Evolutionary conservation across 2,113 vertebrate genomes (phyloP).

Genomic region (Tragelaphus buxtoni): DNA sequence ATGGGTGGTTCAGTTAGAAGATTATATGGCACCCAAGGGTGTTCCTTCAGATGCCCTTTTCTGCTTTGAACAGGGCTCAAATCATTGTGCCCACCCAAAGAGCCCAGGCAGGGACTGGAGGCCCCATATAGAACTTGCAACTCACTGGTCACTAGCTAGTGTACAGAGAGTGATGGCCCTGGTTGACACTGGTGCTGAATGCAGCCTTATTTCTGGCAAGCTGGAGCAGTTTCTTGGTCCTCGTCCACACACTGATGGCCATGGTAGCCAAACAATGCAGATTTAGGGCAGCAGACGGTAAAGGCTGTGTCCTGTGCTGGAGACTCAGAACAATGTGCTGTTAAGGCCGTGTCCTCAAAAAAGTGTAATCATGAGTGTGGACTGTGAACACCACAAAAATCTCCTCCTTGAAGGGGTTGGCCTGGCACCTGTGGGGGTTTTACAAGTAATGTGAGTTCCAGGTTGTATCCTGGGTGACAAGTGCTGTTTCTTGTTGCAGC

Average conservation of each 20-base stretch:
- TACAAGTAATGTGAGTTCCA: neutral
- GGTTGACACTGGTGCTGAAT: accelerated
- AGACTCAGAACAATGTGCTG: neutral
- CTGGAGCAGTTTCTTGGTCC: neutral
- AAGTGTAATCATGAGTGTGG: neutral
- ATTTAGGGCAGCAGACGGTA: neutral
- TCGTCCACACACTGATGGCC: accelerated
- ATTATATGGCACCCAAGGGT: neutral
- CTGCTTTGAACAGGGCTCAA: neutral
- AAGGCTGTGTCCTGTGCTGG: neutral
- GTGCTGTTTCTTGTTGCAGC: neutral
- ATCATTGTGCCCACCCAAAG: neutral
- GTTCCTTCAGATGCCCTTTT: neutral
- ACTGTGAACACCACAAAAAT: neutral
- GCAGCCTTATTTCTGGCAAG: neutral
- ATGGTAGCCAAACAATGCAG: accelerated
- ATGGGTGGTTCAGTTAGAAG: neutral
- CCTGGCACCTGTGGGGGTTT: neutral
- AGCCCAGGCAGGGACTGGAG: neutral
- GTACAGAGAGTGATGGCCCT: accelerated
- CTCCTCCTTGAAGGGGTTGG: neutral
- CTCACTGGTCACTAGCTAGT: neutral
- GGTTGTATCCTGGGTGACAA: neutral
- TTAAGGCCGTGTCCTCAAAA: neutral
- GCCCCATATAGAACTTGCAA: accelerated